Percentiles rank a stretch among this genome's conserved stretches.
These are phyloP conservation scores for Zygogramma bicolorata DNA, from an alignment of 2,888 invertebrate genomes.

Conservation along the genomic window DNA sequence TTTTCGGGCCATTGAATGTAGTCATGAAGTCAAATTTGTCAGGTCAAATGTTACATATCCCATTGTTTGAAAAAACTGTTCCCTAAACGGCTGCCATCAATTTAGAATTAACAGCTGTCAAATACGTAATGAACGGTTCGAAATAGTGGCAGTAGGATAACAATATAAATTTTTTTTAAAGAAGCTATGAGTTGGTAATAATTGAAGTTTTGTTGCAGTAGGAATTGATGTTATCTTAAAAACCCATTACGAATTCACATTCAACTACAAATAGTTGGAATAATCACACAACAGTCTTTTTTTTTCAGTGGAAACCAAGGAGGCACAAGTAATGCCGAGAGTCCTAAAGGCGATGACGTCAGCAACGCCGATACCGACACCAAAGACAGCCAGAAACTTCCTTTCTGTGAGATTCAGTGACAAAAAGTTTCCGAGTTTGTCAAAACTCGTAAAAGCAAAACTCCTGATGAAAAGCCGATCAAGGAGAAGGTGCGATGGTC, in stretches of 20 bases:
- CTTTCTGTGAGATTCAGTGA: constrained; percentile 83
- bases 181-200: neutral
- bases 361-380: constrained; percentile 72
- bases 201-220: neutral
- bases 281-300: constrained; percentile 39
- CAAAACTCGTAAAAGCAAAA: constrained; percentile 67
- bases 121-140: too few relatives aligned
- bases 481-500: constrained; percentile 66
- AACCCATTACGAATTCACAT: neutral
- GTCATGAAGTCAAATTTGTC: too few relatives aligned
- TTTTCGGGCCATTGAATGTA: too few relatives aligned
- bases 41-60: too few relatives aligned
- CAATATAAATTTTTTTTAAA: too few relatives aligned
- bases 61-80: too few relatives aligned
- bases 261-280: neutral
- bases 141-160: too few relatives aligned
- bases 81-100: too few relatives aligned
- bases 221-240: neutral
- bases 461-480: constrained; percentile 64
- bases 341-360: constrained; percentile 71
- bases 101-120: too few relatives aligned
- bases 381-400: constrained; percentile 77
- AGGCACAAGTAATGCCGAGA: constrained; percentile 62
- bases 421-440: constrained; percentile 73
- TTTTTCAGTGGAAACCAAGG: constrained; percentile 70